Conservation (phyloP, 1,140 invertebrate species). For the Mylabris phalerata region DNA sequence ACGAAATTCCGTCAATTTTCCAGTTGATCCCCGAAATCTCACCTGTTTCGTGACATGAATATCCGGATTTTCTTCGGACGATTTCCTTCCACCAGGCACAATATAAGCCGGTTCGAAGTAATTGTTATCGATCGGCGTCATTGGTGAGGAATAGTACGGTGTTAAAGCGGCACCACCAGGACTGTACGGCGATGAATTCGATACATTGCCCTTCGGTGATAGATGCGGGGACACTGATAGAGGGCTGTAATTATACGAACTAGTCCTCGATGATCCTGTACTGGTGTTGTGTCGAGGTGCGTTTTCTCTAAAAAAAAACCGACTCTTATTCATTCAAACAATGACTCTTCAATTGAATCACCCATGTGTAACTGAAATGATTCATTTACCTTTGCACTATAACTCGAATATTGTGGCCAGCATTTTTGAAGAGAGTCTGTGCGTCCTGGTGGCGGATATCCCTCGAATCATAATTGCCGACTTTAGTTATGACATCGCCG, state of each 20-base stretch:
- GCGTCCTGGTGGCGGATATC: conserved; percentile 86
- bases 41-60: conserved; percentile 39
- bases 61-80: conserved; percentile 18
- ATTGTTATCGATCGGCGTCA: conserved; percentile 35
- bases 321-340: background rate
- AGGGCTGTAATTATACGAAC: conserved; percentile 38
- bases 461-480: conserved; percentile 78
- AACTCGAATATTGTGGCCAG: conserved; percentile 59
- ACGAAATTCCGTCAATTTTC: too few species aligned
- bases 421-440: conserved; percentile 78
- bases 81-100: conserved; percentile 7
- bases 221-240: conserved; percentile 39
- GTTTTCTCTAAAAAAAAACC: conserved; percentile 31
- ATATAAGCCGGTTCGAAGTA: conserved; percentile 27
- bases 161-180: conserved; percentile 31
- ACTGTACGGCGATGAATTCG: conserved; percentile 26
- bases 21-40: background rate
- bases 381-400: conserved; percentile 55
- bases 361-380: background rate
- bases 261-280: conserved; percentile 33
- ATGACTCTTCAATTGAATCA: background rate
- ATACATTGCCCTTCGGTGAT: conserved; percentile 29
- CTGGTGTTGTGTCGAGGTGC: conserved; percentile 29
- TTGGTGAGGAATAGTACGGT: conserved; percentile 32
- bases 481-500: conserved; percentile 84